Evolutionary conservation across 1,140 invertebrate species (phyloP).

Genomic region (Nixonia krombeini): DNA sequence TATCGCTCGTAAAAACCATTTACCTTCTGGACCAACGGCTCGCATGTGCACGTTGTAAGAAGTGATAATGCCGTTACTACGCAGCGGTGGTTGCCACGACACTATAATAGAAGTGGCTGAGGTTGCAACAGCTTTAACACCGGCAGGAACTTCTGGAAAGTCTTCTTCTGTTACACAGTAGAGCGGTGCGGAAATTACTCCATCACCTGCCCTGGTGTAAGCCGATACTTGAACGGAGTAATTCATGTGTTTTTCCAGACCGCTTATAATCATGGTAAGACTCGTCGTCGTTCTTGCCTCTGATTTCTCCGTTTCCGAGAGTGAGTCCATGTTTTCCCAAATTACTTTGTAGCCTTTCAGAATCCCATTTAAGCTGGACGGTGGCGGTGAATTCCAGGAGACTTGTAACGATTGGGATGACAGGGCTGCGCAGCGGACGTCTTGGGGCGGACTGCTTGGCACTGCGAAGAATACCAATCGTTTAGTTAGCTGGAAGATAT

Average conservation of each 20-base stretch:
- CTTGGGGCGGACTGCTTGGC: conserved; percentile 84
- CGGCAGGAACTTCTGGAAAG: conserved; percentile 87
- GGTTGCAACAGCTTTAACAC: conserved; percentile 89
- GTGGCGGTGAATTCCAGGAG: conserved; percentile 87
- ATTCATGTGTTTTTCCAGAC: conserved; percentile 89
- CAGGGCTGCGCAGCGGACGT: conserved; percentile 82
- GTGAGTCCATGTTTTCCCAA: conserved; percentile 73
- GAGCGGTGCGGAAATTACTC: conserved; percentile 84
- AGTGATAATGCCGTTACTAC: conserved; percentile 74
- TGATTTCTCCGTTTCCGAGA: conserved; percentile 61
- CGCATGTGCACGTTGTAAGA: conserved; percentile 72
- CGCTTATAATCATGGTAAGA: conserved; percentile 77
- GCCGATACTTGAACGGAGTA: conserved; percentile 90
- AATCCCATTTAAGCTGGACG: conserved; percentile 87
- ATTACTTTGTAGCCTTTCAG: conserved; percentile 91
- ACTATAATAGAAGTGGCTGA: conserved; percentile 88
- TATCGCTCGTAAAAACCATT: conserved; percentile 62
- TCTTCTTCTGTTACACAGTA: conserved; percentile 94
- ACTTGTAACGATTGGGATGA: conserved; percentile 88
- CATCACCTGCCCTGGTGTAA: conserved; percentile 90
- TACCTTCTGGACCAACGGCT: conserved; percentile 61
- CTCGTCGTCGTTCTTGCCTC: conserved; percentile 79
- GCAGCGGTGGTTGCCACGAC: conserved; percentile 80
- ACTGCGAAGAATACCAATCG: no score
- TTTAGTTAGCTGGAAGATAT: no score